A percentile compares a stretch with the other conserved stretches of the same genome.
phyloP scores from a whole-genome alignment of 37 sponge, comb jelly and placozoan species.

The Amphimedon queenslandica region DNA sequence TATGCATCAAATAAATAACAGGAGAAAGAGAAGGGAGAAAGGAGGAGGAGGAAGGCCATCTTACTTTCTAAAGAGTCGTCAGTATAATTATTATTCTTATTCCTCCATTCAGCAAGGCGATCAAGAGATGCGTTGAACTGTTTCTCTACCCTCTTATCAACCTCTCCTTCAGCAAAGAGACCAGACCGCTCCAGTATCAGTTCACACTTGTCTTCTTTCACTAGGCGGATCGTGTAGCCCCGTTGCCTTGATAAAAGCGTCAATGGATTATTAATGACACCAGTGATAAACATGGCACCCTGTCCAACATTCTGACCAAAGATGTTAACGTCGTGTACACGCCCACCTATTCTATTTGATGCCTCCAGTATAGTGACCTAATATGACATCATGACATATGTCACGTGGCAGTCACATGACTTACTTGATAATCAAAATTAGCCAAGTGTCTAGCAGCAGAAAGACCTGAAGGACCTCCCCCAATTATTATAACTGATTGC shows the following conservation, averaged over 20 bases:
- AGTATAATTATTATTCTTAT: neutral
- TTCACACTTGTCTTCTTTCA: constrained; percentile 71
- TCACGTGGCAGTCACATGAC: neutral
- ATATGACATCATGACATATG: neutral
- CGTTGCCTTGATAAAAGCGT: constrained; percentile 66
- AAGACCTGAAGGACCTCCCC: constrained; percentile 79
- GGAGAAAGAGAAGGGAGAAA: neutral
- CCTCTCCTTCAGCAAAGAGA: neutral
- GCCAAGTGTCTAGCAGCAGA: constrained; percentile 71
- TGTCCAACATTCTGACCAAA: constrained; percentile 60
- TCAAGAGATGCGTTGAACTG: constrained; percentile 79
- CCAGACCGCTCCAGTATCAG: constrained; percentile 70
- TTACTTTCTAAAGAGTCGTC: constrained; percentile 57
- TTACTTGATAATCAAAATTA: constrained; percentile 69
- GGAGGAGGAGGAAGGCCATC: neutral
- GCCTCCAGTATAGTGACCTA: constrained; percentile 81
- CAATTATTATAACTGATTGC: constrained; percentile 50
- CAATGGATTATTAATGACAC: constrained; percentile 78
- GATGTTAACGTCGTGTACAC: constrained; percentile 60
- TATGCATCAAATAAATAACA: neutral
- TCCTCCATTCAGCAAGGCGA: constrained; percentile 75
- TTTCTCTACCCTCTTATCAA: constrained; percentile 58
- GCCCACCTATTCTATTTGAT: constrained; percentile 60
- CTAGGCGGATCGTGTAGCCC: constrained; percentile 31
- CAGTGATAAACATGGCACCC: constrained; percentile 90